Percentiles rank a stretch among this genome's conserved stretches.
phyloP scores from a whole-genome alignment of 92 coral and sea anemone species.

The Pocillopora meandrina region DNA sequence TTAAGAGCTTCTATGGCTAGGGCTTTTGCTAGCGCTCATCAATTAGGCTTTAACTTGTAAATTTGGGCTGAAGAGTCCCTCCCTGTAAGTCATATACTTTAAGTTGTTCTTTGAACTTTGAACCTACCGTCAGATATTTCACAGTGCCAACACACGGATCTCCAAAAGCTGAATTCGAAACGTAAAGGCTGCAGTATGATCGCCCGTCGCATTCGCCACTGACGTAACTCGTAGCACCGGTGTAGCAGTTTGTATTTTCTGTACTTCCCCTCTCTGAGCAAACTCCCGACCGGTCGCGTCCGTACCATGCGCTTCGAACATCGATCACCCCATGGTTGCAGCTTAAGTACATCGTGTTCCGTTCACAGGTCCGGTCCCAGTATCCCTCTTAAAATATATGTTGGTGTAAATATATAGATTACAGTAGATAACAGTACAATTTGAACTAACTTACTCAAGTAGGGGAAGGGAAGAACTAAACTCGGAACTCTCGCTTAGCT shows the following conservation, averaged over 20 bases:
- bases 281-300: neutral
- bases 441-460: too few relatives aligned
- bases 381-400: too few relatives aligned
- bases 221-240: neutral
- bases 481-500: too few relatives aligned
- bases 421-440: too few relatives aligned
- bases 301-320: neutral
- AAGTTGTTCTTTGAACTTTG: neutral
- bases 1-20: too few relatives aligned
- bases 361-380: neutral
- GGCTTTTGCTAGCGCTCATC: too few relatives aligned
- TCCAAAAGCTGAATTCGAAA: neutral
- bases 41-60: too few relatives aligned
- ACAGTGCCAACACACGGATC: neutral
- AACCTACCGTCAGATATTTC: conserved; percentile 4
- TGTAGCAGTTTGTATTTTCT: neutral
- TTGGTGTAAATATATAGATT: too few relatives aligned
- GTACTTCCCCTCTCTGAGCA: neutral
- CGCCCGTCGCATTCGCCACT: neutral
- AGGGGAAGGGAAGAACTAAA: too few relatives aligned
- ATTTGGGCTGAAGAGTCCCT: too few relatives aligned
- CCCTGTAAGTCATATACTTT: too few relatives aligned
- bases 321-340: neutral
- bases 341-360: neutral
- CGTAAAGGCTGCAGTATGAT: neutral